Evolutionary conservation across 2,797 vertebrate genomes (phyloP).

Genomic region (Podarcis lilfordi): DNA sequence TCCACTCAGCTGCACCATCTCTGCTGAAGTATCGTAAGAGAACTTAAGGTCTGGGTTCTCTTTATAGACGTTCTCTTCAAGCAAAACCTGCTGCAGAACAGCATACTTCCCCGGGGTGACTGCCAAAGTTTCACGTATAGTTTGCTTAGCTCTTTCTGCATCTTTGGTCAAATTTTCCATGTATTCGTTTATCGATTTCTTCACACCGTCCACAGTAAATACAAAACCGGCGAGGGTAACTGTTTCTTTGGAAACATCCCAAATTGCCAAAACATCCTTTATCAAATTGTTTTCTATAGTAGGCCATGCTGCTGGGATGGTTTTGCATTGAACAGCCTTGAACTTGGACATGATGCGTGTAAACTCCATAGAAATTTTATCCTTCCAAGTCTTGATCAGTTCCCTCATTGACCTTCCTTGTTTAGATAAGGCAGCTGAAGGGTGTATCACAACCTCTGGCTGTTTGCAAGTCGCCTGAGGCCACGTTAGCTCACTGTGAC

Average conservation of each 20-base stretch:
- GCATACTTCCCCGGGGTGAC: slow-evolving; percentile 72
- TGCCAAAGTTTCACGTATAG: slow-evolving; percentile 62
- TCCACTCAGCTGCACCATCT: slow-evolving; percentile 77
- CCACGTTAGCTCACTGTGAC: slow-evolving; percentile 81
- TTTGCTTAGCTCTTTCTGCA: slow-evolving; percentile 75
- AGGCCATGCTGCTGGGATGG: slow-evolving; percentile 70
- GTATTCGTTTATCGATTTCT: slow-evolving; percentile 69
- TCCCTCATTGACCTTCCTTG: slow-evolving; percentile 63
- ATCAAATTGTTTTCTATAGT: slow-evolving; percentile 64
- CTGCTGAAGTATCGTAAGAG: slow-evolving; percentile 63
- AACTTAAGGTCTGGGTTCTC: slow-evolving; percentile 74
- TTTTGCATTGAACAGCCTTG: slow-evolving; percentile 61
- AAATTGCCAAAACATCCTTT: slow-evolving; percentile 67
- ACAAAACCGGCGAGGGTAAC: slow-evolving; percentile 80
- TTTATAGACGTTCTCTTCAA: slow-evolving; percentile 54
- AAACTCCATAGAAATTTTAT: slow-evolving; percentile 67
- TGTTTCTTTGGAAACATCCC: slow-evolving; percentile 61
- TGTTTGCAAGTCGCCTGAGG: slow-evolving; percentile 44
- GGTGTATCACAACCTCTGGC: slow-evolving; percentile 73
- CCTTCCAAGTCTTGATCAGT: slow-evolving; percentile 79
- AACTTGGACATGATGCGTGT: slow-evolving; percentile 75
- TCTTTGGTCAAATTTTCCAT: slow-evolving; percentile 66
- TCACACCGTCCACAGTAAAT: slow-evolving; percentile 72
- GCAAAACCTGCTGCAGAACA: slow-evolving; percentile 76
- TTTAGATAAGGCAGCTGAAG: slow-evolving; percentile 72